Conservation (phyloP, 2,797 vertebrate species). For the Darevskia mixta region DNA sequence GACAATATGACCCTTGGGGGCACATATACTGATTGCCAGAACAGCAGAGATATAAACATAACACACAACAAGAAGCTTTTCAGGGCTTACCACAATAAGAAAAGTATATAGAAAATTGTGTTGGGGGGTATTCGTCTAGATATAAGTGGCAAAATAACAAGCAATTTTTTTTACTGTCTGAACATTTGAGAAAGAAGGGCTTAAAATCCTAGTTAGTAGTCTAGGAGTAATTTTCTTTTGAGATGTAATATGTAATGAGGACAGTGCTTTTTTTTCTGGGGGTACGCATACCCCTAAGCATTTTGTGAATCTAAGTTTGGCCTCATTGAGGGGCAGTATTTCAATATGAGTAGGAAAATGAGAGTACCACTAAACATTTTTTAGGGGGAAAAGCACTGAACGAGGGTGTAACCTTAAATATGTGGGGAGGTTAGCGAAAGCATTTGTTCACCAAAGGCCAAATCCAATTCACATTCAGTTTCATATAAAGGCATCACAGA, state of each 20-base stretch:
- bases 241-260: not conserved
- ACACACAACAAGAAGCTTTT: slow-evolving; percentile 3
- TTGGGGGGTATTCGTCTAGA: not conserved
- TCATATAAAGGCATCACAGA: not conserved
- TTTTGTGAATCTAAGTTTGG: too few relatives aligned
- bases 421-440: not conserved
- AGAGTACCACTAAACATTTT: too few relatives aligned
- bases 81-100: not conserved
- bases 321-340: too few relatives aligned
- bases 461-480: not conserved
- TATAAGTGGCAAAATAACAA: not conserved
- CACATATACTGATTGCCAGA: not conserved
- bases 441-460: not conserved
- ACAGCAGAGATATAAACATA: not conserved
- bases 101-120: not conserved
- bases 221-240: not conserved
- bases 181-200: not conserved
- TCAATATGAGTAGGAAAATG: too few relatives aligned
- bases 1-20: not conserved
- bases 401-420: not conserved
- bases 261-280: too few relatives aligned
- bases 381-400: too few relatives aligned
- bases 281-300: too few relatives aligned
- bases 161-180: not conserved
- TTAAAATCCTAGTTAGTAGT: not conserved